Evolutionary conservation across 2,888 invertebrate genomes (phyloP), one percentile per base, ranked within the genome.

Genomic region (Coremacera marginata): DNA sequence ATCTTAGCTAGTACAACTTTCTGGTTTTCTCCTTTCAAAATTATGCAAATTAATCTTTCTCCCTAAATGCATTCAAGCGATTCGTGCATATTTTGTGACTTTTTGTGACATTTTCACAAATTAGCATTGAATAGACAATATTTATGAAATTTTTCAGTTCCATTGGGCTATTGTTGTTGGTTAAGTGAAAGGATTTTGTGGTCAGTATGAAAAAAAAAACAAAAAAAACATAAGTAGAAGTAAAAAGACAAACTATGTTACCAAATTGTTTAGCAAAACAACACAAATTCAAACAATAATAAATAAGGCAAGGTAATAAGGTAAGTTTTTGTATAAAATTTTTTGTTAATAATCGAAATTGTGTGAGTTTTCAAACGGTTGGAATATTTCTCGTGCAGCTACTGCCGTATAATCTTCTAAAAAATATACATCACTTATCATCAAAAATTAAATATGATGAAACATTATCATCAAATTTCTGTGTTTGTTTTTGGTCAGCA

Each of bases 81-180:
- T 34, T 62, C 62, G 25, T 62, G 62, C 34, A 63, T 16, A 63
- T 34, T 63, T 34, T n/a, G 8, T 34, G 55, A 19, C 22, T n/a
- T n/a, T 63, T 63, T 27, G 63, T 63, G 63, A 34, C 63, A 63
- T 63, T 63, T 22, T 63, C 63, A 34, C 31, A 63, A 63, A 63
- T 63, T 63, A 63, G 63, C 34, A 63, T 34, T 63, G 16, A 63
- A 63, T 63, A 37, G 31, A 55, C 55, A 55, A 44, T 44, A 44
- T 44, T 44, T 11, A 44, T 44, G 22, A 55, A 55, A 55, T 55
- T 55, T 55, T 55, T 44, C 44, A 44, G 44, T 44, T 14, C 1
- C 44, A 7, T 44, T 44, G 14, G 44, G 44, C 11, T 11, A 8
- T 19, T 19, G 55, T 55, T 55, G 22, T 55, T 1, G 11, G 22